phyloP scores from a whole-genome alignment of 2,797 vertebrate genomes.

The Chloroceryle amazona region DNA sequence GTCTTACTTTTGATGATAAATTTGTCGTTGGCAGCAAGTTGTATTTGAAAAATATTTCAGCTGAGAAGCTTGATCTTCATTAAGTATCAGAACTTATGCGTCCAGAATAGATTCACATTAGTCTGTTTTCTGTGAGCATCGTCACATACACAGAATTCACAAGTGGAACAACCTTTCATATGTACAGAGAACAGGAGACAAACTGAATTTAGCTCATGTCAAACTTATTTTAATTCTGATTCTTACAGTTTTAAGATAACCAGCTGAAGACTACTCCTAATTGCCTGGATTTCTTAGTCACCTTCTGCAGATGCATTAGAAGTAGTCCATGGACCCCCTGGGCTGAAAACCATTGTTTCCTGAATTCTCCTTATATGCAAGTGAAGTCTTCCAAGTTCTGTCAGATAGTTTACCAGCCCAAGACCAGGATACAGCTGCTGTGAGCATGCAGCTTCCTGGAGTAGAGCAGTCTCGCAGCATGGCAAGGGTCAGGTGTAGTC shows the following conservation, averaged over 20 bases:
- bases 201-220: not conserved
- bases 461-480: accelerated
- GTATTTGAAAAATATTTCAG: not conserved
- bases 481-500: not conserved
- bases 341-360: not conserved
- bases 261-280: not conserved
- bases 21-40: not conserved
- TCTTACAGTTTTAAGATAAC: not conserved
- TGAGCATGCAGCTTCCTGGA: not conserved
- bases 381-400: not conserved
- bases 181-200: not conserved
- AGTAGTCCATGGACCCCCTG: not conserved
- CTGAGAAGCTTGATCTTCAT: not conserved
- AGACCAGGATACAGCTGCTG: not conserved
- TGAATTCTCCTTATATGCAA: not conserved
- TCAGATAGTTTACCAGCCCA: not conserved
- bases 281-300: not conserved
- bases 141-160: not conserved
- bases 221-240: not conserved
- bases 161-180: not conserved
- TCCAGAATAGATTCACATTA: not conserved
- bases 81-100: not conserved
- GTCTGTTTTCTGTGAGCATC: not conserved
- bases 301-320: not conserved
- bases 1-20: not conserved